phyloP scores from a whole-genome alignment of 2,888 invertebrate genomes.

The Diploptera punctata region DNA sequence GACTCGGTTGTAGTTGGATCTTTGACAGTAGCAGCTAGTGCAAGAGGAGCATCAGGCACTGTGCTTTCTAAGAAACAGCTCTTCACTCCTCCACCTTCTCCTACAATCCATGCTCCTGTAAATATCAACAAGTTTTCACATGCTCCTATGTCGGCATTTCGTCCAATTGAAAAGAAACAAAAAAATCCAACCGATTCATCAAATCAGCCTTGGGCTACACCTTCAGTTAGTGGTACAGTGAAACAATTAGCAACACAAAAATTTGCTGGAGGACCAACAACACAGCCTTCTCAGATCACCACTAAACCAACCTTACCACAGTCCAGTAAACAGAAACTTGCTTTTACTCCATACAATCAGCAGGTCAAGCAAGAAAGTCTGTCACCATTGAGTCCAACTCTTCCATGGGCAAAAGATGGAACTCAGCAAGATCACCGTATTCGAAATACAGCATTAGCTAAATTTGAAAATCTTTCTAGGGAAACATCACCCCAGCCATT shows the following conservation, averaged over 20 bases:
- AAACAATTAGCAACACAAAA: constrained; percentile 54
- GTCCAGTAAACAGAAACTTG: constrained; percentile 9
- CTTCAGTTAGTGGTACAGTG: constrained; percentile 45
- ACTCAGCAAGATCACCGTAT: constrained; percentile 29
- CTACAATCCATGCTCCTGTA: constrained; percentile 47
- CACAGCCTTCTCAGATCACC: constrained; percentile 9
- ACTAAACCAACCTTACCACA: background rate
- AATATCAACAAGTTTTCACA: constrained; percentile 75
- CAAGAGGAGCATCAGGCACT: constrained; percentile 24
- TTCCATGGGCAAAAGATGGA: constrained; percentile 42
- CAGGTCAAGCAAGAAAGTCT: constrained; percentile 32
- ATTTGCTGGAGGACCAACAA: constrained; percentile 41
- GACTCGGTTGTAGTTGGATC: constrained; percentile 56
- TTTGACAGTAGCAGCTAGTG: constrained; percentile 49
- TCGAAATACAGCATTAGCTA: constrained; percentile 39
- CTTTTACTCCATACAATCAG: constrained; percentile 21
- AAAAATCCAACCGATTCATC: constrained; percentile 2
- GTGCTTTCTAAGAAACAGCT: constrained; percentile 41
- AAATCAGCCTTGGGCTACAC: constrained; percentile 41
- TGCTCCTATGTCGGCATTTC: constrained; percentile 78
- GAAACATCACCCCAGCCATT: constrained; percentile 42
- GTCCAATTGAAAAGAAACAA: constrained; percentile 55
- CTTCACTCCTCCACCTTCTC: constrained; percentile 41
- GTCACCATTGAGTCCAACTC: constrained; percentile 42
- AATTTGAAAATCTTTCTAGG: constrained; percentile 43